Evolutionary conservation across 2,113 vertebrate species (phyloP), one percentile per base, ranked within the genome.

Genomic region (Platysternon megacephalum): DNA sequence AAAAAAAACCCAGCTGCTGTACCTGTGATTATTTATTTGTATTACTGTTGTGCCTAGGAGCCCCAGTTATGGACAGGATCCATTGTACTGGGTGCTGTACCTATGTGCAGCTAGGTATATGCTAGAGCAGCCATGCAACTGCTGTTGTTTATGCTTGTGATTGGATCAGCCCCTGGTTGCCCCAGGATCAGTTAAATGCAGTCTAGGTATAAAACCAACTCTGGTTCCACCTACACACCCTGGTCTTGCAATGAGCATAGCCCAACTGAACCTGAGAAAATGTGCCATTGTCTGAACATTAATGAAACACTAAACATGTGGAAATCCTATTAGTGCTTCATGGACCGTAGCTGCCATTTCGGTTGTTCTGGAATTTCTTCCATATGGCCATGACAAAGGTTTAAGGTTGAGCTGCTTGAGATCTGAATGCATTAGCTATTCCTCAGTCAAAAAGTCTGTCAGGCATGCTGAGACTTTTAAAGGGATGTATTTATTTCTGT

Each of bases 291-390:
- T 91, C 84, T 96, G 86, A 76, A 32, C 79, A 82, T 78, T 89
- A 93, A 94, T 89, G 83, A 93, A 94, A 49, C 82, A 79, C 51
- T 96, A 84, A 95, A 82, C 61, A 53, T 0, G 1, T 94, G 87
- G 87, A 95, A 96, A 97, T 94, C 81, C 82, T 93, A 29, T 97
- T 94, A 92, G 72, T 93, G 85, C 93, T 96, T 93, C 55, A 28
- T 80, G 85, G 82, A 89, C 88, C 0, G 0, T 93, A 91, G 94
- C 90, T 97, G 93, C 95, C 85, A 92, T 94, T 97, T 94, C 52
- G 86, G 95, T 96, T 96, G 87, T 86, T 91, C 88, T 94, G 90
- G 55, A 97, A 86, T 95, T 95, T 83, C 83, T 93, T 97, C 79
- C 56, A 35, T 93, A 88, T 1, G 0, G 26, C 48, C 35, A n/a